Conservation (phyloP, 2,797 vertebrate genomes). For the Girardinus metallicus region DNA sequence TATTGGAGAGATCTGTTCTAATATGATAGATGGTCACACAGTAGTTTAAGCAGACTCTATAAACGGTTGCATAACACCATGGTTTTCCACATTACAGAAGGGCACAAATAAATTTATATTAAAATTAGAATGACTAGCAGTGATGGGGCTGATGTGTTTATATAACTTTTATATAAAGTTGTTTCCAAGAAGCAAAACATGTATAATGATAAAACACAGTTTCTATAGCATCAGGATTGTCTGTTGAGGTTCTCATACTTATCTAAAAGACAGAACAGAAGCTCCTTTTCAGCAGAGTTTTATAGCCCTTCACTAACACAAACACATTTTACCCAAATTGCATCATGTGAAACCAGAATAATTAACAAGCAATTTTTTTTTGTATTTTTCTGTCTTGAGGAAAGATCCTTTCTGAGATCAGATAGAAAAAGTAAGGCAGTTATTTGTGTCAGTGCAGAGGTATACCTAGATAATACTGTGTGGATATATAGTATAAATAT, state of each 20-base stretch:
- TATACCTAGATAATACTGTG: slow-evolving; percentile 1
- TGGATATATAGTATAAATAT: slow-evolving; percentile 1
- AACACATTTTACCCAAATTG: slow-evolving; percentile 3
- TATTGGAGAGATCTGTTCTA: not conserved
- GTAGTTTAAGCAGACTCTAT: not conserved
- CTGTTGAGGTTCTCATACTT: not conserved
- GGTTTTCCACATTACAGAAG: not conserved
- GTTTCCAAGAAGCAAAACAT: not conserved
- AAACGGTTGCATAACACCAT: not conserved
- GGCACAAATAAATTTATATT: slow-evolving; percentile 48
- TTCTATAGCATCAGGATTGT: not conserved
- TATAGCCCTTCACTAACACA: not conserved
- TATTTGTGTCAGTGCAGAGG: not conserved
- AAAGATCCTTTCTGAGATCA: not conserved
- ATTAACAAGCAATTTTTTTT: not conserved
- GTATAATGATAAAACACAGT: not conserved
- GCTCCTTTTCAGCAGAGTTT: not conserved
- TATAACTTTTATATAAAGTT: slow-evolving; percentile 9
- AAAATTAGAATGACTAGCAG: slow-evolving; percentile 10
- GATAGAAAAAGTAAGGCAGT: not conserved
- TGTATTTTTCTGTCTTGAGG: not conserved
- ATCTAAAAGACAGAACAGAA: not conserved
- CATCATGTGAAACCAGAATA: not conserved
- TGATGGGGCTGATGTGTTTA: slow-evolving; percentile 18
- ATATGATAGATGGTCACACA: not conserved